Evolutionary conservation across 1,140 invertebrate species (phyloP).

Genomic region (Goniozus legneri): DNA sequence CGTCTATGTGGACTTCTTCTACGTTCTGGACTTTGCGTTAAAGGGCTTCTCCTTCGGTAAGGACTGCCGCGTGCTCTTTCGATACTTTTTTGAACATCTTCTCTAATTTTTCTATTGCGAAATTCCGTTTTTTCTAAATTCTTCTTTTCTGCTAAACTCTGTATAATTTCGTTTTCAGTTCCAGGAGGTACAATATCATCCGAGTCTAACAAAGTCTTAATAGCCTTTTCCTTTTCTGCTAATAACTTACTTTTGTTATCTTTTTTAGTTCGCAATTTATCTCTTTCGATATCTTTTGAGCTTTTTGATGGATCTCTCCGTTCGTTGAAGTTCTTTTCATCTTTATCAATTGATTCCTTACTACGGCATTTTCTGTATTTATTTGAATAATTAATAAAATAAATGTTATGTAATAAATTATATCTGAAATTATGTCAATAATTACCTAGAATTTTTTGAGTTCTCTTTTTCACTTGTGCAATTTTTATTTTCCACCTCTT

Average conservation of each 20-base stretch:
- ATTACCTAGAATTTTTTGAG: too few species aligned
- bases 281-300: conserved; percentile 48
- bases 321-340: conserved; percentile 38
- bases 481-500: background rate
- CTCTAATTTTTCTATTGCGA: conserved; percentile 27
- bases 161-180: conserved; percentile 46
- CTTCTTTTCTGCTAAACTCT: conserved; percentile 42
- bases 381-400: background rate
- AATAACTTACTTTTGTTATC: conserved; percentile 47
- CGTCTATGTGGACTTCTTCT: conserved; percentile 27
- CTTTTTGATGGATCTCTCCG: conserved; percentile 49
- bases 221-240: conserved; percentile 50
- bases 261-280: conserved; percentile 45
- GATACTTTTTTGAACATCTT: conserved; percentile 28
- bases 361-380: conserved; percentile 8
- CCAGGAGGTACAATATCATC: conserved; percentile 51
- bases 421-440: too few species aligned
- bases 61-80: conserved; percentile 35
- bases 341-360: conserved; percentile 36
- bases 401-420: too few species aligned
- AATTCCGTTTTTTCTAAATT: conserved; percentile 23
- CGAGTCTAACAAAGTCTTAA: conserved; percentile 48
- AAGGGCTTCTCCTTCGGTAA: conserved; percentile 30
- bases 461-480: background rate
- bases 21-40: conserved; percentile 20